phyloP scores from a whole-genome alignment of 1,140 invertebrate genomes.

The Heliothis virescens region DNA sequence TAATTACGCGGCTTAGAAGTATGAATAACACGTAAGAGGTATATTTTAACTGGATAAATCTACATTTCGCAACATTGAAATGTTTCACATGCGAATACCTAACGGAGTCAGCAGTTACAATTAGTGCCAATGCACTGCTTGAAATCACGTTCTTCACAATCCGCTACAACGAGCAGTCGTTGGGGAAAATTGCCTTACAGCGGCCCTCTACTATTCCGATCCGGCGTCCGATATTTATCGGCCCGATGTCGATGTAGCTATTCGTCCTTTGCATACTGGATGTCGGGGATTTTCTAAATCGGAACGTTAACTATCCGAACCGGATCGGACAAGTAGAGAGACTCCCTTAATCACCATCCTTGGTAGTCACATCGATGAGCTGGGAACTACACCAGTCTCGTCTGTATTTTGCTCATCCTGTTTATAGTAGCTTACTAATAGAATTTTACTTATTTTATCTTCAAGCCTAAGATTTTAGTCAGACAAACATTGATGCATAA shows the following conservation, averaged over 20 bases:
- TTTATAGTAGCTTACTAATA: neutral
- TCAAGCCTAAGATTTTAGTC: too few species aligned
- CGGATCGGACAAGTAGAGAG: too few species aligned
- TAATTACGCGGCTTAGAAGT: neutral
- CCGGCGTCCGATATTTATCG: too few species aligned
- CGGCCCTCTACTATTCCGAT: too few species aligned
- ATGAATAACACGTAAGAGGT: neutral
- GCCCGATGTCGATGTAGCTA: too few species aligned
- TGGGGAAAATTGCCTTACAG: constrained; percentile 8
- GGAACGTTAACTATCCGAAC: too few species aligned
- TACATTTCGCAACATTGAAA: neutral
- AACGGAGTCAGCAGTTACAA: constrained; percentile 2
- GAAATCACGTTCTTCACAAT: constrained; percentile 30
- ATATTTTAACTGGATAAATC: neutral
- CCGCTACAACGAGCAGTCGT: neutral
- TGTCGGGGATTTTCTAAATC: too few species aligned
- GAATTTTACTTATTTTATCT: too few species aligned
- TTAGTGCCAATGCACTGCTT: constrained; percentile 24
- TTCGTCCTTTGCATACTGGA: too few species aligned
- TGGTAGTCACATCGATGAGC: constrained; percentile 7
- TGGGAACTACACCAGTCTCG: constrained; percentile 3
- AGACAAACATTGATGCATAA: too few species aligned
- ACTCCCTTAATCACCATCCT: constrained; percentile 15
- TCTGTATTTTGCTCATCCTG: neutral
- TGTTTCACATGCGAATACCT: neutral